phyloP scores from a whole-genome alignment of 2,888 invertebrate genomes.

The Eurytoma californica region DNA sequence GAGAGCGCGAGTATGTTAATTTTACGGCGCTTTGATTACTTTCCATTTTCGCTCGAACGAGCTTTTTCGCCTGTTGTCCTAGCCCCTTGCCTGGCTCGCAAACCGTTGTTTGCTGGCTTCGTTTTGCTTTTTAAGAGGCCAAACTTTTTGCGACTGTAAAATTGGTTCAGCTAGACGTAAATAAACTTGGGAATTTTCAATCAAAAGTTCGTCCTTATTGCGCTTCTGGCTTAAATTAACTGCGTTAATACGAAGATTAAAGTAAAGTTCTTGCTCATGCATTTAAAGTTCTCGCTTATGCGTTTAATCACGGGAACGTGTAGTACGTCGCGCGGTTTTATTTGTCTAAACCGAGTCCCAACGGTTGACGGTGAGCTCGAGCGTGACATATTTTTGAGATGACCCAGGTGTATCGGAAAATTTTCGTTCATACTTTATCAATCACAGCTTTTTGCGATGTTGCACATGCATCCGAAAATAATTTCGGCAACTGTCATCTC shows the following conservation, averaged over 20 bases:
- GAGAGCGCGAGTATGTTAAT: constrained; percentile 24
- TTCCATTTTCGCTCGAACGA: constrained; percentile 15
- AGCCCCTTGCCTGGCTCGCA: neutral
- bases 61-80: neutral
- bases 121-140: no score
- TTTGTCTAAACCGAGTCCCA: neutral
- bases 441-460: constrained; percentile 5
- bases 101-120: neutral
- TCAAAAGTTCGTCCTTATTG: no score
- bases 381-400: neutral
- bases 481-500: constrained; percentile 1
- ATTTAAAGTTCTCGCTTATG: neutral
- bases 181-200: no score
- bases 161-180: no score
- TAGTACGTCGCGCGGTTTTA: neutral
- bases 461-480: neutral
- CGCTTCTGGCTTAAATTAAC: no score
- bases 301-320: neutral
- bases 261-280: neutral
- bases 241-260: neutral
- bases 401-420: constrained; percentile 16
- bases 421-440: constrained; percentile 10
- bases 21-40: constrained; percentile 44
- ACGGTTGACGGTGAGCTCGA: neutral
- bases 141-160: no score